Conservation (phyloP, 2,888 invertebrate species). For the Pecten maximus region DNA sequence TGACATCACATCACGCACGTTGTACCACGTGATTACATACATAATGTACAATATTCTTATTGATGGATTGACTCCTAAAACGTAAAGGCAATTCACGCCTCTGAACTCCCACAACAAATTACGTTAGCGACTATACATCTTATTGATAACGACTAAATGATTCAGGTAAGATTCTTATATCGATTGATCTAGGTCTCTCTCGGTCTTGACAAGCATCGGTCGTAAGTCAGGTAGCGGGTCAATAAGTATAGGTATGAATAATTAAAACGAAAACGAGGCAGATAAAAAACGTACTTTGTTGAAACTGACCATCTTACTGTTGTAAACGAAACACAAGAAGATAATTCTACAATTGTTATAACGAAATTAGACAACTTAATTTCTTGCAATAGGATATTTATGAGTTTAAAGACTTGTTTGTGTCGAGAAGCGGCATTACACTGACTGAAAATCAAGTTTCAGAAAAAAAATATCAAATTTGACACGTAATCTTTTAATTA, state of each 20-base stretch:
- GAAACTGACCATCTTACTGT: neutral
- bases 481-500: neutral
- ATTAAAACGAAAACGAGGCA: neutral
- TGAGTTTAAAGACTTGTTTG: neutral
- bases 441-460: neutral
- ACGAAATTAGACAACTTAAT: neutral
- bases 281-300: neutral
- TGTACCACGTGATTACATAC: slow-evolving; percentile 9
- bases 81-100: neutral
- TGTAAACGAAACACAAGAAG: neutral
- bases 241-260: neutral
- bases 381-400: neutral
- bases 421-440: neutral
- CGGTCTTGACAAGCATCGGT: neutral
- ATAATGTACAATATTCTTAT: neutral
- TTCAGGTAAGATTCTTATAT: slow-evolving; percentile 13
- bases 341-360: neutral
- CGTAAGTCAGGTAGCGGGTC: neutral
- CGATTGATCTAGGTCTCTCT: neutral
- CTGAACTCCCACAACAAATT: neutral
- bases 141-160: neutral
- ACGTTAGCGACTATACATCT: neutral
- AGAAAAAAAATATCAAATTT: neutral
- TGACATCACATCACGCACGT: slow-evolving; percentile 11
- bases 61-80: slow-evolving; percentile 18